Evolutionary conservation across 2,797 vertebrate genomes (phyloP).

Genomic region (Oreochromis grahami): DNA sequence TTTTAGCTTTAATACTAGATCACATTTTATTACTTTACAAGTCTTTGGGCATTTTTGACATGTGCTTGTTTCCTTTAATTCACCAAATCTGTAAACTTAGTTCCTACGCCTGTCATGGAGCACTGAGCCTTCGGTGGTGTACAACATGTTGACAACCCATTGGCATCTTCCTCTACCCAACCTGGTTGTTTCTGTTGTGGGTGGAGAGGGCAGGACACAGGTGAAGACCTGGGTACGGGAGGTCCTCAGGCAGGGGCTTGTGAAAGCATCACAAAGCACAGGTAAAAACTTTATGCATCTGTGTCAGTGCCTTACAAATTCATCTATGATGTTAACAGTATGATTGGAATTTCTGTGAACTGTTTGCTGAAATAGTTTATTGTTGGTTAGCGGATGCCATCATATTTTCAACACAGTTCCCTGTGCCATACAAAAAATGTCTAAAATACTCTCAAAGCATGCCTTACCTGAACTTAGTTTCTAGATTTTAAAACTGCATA

Average conservation of each 20-base stretch:
- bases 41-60: slow-evolving; percentile 32
- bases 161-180: slow-evolving; percentile 77
- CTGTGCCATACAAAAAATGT: background rate
- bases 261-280: background rate
- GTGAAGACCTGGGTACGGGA: background rate
- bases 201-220: slow-evolving; percentile 24
- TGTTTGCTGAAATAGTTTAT: background rate
- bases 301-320: background rate
- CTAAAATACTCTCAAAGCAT: background rate
- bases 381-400: background rate
- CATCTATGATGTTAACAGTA: background rate
- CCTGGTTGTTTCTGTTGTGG: slow-evolving; percentile 88
- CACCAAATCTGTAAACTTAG: background rate
- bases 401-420: background rate
- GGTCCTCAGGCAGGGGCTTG: background rate
- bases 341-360: background rate
- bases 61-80: background rate
- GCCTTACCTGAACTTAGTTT: background rate
- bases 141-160: slow-evolving; percentile 75
- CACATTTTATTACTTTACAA: background rate
- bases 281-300: background rate
- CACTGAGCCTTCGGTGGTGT: slow-evolving; percentile 64
- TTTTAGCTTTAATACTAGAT: background rate
- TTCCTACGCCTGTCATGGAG: background rate
- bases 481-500: background rate